A percentile compares a stretch with the other conserved stretches of the same genome.
Conservation (phyloP, 2,888 invertebrate species). For the Drosophila mayaguana region DNA sequence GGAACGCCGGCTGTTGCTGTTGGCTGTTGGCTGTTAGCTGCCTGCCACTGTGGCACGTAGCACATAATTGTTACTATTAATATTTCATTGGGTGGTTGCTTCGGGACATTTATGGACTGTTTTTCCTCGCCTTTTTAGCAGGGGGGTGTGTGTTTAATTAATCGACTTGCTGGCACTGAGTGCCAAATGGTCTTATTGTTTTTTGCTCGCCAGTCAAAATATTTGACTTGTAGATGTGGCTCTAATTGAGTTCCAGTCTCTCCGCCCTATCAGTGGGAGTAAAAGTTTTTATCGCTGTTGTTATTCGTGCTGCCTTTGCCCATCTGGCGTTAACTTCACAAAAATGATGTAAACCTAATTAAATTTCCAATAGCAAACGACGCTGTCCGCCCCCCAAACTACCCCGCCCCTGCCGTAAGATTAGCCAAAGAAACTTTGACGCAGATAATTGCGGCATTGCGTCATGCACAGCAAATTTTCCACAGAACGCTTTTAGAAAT, state of each 20-base stretch:
- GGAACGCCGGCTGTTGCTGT: conserved; percentile 29
- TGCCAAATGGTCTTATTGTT: conserved; percentile 76
- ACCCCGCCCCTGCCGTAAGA: conserved; percentile 29
- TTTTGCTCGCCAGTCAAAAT: conserved; percentile 66
- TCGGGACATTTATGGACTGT: conserved; percentile 67
- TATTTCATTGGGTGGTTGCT: conserved; percentile 79
- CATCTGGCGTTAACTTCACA: conserved; percentile 74
- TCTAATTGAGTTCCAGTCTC: conserved; percentile 69
- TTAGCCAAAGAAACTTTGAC: conserved; percentile 60
- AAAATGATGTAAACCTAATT: conserved; percentile 81
- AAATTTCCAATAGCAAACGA: conserved; percentile 78
- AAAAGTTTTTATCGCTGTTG: conserved; percentile 68
- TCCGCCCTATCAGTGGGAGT: conserved; percentile 23
- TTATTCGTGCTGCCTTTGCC: conserved; percentile 48
- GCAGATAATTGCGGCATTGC: conserved; percentile 79
- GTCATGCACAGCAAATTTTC: conserved; percentile 64
- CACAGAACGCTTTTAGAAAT: conserved; percentile 11
- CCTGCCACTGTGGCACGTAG: conserved; percentile 67
- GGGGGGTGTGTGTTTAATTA: conserved; percentile 65
- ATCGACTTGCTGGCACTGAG: conserved; percentile 66
- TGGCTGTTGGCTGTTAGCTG: conserved; percentile 1
- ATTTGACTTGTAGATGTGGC: conserved; percentile 79
- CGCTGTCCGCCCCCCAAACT: conserved; percentile 15
- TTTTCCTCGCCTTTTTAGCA: conserved; percentile 34
- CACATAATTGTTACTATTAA: conserved; percentile 80